Conservation (phyloP, 1,140 invertebrate species). For the Rhopalosiphum padi region DNA sequence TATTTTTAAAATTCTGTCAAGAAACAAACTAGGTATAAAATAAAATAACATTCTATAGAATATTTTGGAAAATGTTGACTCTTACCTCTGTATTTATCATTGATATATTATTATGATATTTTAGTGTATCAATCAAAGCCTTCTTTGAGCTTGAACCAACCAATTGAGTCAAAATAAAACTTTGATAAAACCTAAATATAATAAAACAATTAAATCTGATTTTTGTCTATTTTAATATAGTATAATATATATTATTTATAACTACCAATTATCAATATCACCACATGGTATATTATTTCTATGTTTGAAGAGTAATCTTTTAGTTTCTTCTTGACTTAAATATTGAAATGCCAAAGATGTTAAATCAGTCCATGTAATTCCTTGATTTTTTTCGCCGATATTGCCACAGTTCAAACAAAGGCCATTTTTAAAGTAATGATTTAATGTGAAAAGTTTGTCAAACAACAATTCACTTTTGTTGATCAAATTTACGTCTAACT, state of each 20-base stretch:
- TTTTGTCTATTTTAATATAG: not conserved
- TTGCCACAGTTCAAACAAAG: constrained; percentile 63
- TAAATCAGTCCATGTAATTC: constrained; percentile 63
- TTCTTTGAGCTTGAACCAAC: not conserved
- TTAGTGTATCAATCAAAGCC: not conserved
- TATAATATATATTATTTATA: not conserved
- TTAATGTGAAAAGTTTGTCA: constrained; percentile 58
- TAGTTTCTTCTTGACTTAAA: constrained; percentile 62
- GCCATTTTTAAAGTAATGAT: constrained; percentile 61
- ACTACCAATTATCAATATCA: constrained; percentile 52
- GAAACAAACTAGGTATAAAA: not conserved
- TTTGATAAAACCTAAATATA: constrained; percentile 52
- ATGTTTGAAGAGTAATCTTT: constrained; percentile 63
- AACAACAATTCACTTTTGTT: constrained; percentile 46
- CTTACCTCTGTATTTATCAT: not conserved
- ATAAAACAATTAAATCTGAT: not conserved
- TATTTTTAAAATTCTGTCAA: constrained; percentile 28
- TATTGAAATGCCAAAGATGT: constrained; percentile 62
- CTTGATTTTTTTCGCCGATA: constrained; percentile 60
- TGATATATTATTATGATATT: constrained; percentile 39
- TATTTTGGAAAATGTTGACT: not conserved
- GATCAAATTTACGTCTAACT: constrained; percentile 27
- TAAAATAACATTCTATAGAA: not conserved
- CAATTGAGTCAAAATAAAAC: constrained; percentile 34
- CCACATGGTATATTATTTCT: constrained; percentile 62